Conservation (phyloP, 2,888 invertebrate species). For the Spialia ferax region DNA sequence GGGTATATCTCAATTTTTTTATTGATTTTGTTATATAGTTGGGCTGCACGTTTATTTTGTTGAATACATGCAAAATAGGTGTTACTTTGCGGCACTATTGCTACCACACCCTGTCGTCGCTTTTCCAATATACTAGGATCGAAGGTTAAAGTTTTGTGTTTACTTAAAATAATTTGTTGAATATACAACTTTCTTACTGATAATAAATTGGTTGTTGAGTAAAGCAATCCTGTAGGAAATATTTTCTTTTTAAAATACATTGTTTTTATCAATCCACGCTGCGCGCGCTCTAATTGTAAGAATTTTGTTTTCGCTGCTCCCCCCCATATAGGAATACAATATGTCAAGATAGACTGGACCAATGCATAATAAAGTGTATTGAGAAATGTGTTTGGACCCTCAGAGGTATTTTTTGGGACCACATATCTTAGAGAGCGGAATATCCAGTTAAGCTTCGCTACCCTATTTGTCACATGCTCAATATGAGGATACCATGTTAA, state of each 20-base stretch:
- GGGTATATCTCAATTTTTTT: not conserved
- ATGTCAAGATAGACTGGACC: too few species aligned
- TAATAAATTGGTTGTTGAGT: not conserved
- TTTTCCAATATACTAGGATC: not conserved
- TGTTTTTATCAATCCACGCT: slow-evolving; percentile 1
- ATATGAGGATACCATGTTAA: too few species aligned
- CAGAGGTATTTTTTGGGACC: too few species aligned
- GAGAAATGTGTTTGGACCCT: too few species aligned
- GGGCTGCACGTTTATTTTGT: not conserved
- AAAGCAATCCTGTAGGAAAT: not conserved
- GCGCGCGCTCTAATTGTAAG: not conserved
- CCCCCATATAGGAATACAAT: too few species aligned
- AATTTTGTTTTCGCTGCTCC: too few species aligned
- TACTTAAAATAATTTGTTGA: not conserved
- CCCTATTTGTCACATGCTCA: too few species aligned
- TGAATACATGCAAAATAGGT: not conserved
- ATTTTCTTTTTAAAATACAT: not conserved
- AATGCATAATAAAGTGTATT: too few species aligned
- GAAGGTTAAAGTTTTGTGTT: not conserved
- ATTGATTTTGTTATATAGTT: not conserved
- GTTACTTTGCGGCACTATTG: not conserved
- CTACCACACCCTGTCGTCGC: not conserved
- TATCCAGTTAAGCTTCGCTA: too few species aligned
- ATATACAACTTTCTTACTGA: not conserved
- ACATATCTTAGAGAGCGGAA: too few species aligned